Evolutionary conservation across 1,140 invertebrate species (phyloP).

Genomic region (Ceratitis capitata): DNA sequence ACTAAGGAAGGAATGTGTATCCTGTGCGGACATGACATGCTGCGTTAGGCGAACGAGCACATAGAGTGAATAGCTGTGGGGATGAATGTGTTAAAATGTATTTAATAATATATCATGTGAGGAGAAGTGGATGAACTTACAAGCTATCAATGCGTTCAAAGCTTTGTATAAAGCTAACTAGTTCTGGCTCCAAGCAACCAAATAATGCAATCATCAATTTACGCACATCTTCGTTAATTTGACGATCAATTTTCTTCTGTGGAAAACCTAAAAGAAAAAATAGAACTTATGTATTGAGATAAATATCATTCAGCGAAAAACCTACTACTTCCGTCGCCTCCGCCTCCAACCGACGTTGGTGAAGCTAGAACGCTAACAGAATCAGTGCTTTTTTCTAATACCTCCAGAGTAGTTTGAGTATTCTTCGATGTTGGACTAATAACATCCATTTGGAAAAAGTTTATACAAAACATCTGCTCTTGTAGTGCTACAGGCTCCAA

Average conservation of each 20-base stretch:
- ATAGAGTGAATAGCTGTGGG: constrained; percentile 88
- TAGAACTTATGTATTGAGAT: neutral
- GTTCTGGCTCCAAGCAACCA: constrained; percentile 83
- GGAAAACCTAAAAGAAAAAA: constrained; percentile 52
- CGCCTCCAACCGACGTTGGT: constrained; percentile 46
- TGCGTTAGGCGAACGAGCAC: constrained; percentile 88
- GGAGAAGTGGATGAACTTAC: constrained; percentile 69
- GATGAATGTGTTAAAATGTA: constrained; percentile 50
- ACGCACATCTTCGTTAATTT: constrained; percentile 81
- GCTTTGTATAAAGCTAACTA: constrained; percentile 84
- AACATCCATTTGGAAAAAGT: constrained; percentile 90
- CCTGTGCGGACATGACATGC: constrained; percentile 90
- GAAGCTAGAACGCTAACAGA: constrained; percentile 53
- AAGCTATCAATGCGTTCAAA: constrained; percentile 89
- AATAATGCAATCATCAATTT: constrained; percentile 90
- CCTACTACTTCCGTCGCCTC: constrained; percentile 26
- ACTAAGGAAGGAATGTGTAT: constrained; percentile 90
- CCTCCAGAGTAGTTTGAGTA: constrained; percentile 69
- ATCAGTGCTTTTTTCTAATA: constrained; percentile 55
- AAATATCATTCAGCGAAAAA: neutral
- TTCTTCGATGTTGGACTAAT: constrained; percentile 68
- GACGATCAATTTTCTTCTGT: constrained; percentile 74
- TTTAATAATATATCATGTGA: constrained; percentile 30
- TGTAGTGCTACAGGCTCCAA: constrained; percentile 91
- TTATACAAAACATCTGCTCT: constrained; percentile 95